phyloP scores from a whole-genome alignment of 2,113 vertebrate species.

The Butorides virescens region DNA sequence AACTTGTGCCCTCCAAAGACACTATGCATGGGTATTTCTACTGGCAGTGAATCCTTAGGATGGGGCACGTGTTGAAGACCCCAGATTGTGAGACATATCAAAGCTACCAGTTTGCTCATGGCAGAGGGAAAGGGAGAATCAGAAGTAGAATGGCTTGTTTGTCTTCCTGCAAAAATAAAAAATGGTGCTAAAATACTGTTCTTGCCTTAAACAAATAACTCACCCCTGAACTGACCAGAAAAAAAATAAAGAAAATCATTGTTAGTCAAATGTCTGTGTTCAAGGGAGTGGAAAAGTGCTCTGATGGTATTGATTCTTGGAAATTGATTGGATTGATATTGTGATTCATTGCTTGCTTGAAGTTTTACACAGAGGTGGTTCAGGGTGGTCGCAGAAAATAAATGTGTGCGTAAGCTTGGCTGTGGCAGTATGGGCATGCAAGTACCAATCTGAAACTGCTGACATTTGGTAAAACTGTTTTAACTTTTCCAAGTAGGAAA shows the following conservation, averaged over 20 bases:
- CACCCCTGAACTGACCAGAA: background rate
- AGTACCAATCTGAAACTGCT: background rate
- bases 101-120: background rate
- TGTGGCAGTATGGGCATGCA: background rate
- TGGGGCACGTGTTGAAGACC: background rate
- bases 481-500: background rate
- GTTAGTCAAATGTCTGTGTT: background rate
- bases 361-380: background rate
- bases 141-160: background rate
- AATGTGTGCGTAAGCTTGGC: background rate
- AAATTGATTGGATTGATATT: background rate
- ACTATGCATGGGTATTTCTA: background rate
- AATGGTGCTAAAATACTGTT: background rate
- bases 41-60: background rate
- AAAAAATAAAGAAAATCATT: background rate
- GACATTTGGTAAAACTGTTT: background rate
- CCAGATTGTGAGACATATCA: background rate
- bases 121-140: background rate
- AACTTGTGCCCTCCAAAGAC: background rate
- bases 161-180: background rate
- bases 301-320: background rate
- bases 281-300: background rate
- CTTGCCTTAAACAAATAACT: background rate
- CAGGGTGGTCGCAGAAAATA: background rate
- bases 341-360: background rate